Evolutionary conservation across 2,797 vertebrate genomes (phyloP).

Genomic region (Bucorvus abyssinicus): DNA sequence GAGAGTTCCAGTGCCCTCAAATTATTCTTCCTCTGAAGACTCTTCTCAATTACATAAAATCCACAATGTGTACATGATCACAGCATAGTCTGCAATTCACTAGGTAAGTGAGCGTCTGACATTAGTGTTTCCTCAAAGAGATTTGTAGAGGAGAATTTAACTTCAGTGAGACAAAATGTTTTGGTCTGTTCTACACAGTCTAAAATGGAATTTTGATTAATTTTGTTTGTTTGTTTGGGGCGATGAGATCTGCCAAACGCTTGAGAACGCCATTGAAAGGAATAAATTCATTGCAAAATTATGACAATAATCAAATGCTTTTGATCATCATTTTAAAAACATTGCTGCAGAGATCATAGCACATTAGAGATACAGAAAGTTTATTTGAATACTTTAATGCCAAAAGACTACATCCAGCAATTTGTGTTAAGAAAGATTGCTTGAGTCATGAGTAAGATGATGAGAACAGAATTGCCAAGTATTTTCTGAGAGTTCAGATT

Average conservation of each 20-base stretch:
- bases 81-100: not conserved
- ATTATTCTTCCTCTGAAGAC: not conserved
- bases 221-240: not conserved
- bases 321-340: not conserved
- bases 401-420: not conserved
- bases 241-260: not conserved
- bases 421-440: not conserved
- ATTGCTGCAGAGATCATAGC: not conserved
- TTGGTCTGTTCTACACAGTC: not conserved
- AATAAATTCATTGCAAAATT: not conserved
- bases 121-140: not conserved
- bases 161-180: not conserved
- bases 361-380: not conserved
- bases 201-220: not conserved
- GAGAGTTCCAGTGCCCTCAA: not conserved
- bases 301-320: not conserved
- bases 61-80: not conserved
- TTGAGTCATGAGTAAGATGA: not conserved
- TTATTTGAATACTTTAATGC: not conserved
- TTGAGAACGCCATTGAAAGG: not conserved
- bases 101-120: not conserved
- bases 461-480: not conserved
- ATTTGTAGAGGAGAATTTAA: not conserved
- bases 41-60: not conserved
- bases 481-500: conserved; percentile 1